A percentile compares a stretch with the other conserved stretches of the same genome.
Conservation (phyloP, 2,113 vertebrate genomes). For the Empidonax traillii region DNA sequence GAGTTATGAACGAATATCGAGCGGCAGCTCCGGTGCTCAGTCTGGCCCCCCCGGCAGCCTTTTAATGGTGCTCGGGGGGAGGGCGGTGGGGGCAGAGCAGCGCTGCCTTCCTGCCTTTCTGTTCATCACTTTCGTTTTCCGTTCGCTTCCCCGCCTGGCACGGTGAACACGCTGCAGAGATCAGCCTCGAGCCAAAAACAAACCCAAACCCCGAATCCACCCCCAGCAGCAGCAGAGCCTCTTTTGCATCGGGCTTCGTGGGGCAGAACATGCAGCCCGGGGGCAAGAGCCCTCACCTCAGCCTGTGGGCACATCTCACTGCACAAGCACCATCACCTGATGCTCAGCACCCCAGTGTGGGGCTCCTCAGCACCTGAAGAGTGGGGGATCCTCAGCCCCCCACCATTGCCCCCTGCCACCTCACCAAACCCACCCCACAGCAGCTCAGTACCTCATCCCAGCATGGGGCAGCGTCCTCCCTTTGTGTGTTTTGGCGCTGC, state of each 20-base stretch:
- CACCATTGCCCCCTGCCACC: neutral
- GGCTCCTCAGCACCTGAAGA: neutral
- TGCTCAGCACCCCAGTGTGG: neutral
- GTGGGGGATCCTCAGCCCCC: neutral
- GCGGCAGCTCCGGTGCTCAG: neutral
- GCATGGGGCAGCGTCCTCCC: neutral
- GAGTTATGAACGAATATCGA: neutral
- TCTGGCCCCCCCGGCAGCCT: neutral
- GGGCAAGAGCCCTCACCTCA: rapidly evolving
- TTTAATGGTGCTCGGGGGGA: neutral
- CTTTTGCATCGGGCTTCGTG: neutral
- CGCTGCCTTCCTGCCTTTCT: neutral
- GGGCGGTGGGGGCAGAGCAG: neutral
- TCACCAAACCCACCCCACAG: neutral
- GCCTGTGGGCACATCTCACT: no score
- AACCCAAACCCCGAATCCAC: neutral
- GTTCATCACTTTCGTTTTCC: conserved; percentile 40
- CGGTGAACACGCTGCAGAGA: neutral
- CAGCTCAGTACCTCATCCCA: neutral
- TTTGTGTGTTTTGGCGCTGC: rapidly evolving
- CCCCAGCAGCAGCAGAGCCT: neutral
- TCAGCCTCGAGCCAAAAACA: neutral
- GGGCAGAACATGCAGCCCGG: neutral
- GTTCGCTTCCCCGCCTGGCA: neutral
- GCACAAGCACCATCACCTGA: rapidly evolving